A percentile compares a stretch with the other conserved stretches of the same genome.
Conservation (phyloP, 1,140 invertebrate species). For the Hyphantria cunea region DNA sequence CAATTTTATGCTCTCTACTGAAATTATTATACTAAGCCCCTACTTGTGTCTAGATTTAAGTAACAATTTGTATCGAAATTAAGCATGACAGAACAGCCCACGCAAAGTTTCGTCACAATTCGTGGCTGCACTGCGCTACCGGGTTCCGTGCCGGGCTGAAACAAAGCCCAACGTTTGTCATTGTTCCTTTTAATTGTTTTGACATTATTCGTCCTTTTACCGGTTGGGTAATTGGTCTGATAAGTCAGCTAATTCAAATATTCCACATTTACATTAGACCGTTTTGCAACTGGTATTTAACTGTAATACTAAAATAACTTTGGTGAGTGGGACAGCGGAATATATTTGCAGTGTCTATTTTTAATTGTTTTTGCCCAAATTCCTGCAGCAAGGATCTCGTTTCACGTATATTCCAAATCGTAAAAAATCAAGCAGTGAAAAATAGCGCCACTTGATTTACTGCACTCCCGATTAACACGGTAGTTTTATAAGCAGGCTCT, state of each 20-base stretch:
- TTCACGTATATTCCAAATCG: too few relatives aligned
- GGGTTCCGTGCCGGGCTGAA: conserved; percentile 30
- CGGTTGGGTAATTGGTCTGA: conserved; percentile 21
- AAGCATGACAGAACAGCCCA: conserved; percentile 21
- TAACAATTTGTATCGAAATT: conserved; percentile 29
- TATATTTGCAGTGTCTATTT: too few relatives aligned
- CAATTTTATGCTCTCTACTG: conserved; percentile 3
- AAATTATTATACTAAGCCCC: too few relatives aligned
- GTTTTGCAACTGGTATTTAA: too few relatives aligned
- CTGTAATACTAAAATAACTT: too few relatives aligned
- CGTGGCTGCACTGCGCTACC: conserved; percentile 37
- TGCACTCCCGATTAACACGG: too few relatives aligned
- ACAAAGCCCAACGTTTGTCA: conserved; percentile 38
- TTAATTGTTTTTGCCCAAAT: too few relatives aligned
- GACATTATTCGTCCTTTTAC: conserved; percentile 42
- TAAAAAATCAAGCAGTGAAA: too few relatives aligned
- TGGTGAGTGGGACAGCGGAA: too few relatives aligned
- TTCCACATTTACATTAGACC: neutral
- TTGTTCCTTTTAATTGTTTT: conserved; percentile 52
- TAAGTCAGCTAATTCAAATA: conserved; percentile 1
- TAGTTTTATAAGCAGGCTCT: too few relatives aligned
- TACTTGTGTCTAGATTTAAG: neutral
- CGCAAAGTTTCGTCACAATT: conserved; percentile 33
- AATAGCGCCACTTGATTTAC: too few relatives aligned
- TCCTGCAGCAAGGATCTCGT: too few relatives aligned